phyloP scores from a whole-genome alignment of 2,113 vertebrate genomes.

The Murina feae region DNA sequence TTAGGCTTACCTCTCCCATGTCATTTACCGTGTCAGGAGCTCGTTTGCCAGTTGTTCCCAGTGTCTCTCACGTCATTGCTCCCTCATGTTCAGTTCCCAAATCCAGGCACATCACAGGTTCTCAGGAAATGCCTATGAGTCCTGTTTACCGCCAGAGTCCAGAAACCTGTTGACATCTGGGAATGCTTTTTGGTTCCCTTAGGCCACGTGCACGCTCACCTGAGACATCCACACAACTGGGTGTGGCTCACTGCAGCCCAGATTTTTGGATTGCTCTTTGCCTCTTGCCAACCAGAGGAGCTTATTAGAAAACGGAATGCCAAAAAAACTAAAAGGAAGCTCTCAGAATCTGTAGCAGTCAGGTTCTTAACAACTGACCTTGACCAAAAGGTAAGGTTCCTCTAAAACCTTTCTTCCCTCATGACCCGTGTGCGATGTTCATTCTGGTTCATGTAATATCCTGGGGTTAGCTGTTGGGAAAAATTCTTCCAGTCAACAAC shows the following conservation, averaged over 20 bases:
- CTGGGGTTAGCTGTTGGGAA: background rate
- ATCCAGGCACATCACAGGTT: background rate
- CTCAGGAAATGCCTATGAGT: accelerated
- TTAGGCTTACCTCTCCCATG: background rate
- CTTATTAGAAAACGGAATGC: constrained; percentile 84
- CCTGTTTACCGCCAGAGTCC: background rate
- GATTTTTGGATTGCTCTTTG: constrained; percentile 94
- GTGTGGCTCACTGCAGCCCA: constrained; percentile 96
- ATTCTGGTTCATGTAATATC: background rate
- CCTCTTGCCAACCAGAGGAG: constrained; percentile 88
- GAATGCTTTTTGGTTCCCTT: background rate
- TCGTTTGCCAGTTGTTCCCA: background rate
- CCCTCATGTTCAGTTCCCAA: background rate
- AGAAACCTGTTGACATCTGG: background rate
- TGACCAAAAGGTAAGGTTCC: constrained; percentile 86
- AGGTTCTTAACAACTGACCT: constrained; percentile 84
- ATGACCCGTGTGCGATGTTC: background rate
- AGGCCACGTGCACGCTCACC: constrained; percentile 91
- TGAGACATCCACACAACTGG: constrained; percentile 95
- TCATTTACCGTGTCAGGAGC: background rate
- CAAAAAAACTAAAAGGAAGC: constrained; percentile 60
- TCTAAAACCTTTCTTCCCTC: background rate
- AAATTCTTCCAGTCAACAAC: background rate
- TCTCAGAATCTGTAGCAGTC: constrained; percentile 67
- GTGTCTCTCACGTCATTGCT: background rate